Base-by-base conservation (phyloP, 2,797 vertebrate genomes). In the Sebastes aleutianus region DNA sequence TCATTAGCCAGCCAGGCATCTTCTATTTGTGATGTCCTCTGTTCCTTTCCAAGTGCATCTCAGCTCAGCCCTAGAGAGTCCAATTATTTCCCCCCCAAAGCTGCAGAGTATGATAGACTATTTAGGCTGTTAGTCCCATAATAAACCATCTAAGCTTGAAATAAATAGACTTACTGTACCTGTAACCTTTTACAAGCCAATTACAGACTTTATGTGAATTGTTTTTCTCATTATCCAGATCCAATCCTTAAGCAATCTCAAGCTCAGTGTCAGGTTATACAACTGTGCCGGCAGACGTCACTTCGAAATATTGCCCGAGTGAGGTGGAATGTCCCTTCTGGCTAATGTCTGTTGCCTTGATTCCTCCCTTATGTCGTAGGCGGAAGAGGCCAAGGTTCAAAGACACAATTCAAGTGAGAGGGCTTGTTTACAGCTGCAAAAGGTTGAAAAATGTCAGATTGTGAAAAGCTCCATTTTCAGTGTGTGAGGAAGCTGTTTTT, bases 141-240 rank as follows among this genome's bases (percentile, higher is more conserved):
- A 75, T 56, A 74, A 43, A 13, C n/a, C 34, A 39, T 2, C n/a
- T 20, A 68, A 20, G 67, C 31, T 50, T 66, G 8, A 61, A 27
- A 8, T 58, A 47, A 22, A 63, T 67, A 14, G 58, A 68, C 29
- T 39, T 47, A 57, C 34, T 70, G 26, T 66, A 62, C n/a, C 62
- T 82, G 24, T 72, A 66, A 71, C 78, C 50, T 74, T 80, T 83
- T 20, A 70, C 6, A 32, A 74, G 77, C 62, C 65, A 86, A 63
- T 81, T 83, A 75, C 20, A 70, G 64, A 66, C 43, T 29, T 73
- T 3, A 32, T 34, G 22, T 56, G 57, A 75, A 32, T 58, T 69
- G 50, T 5, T 56, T 65, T 69, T 68, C 59, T 85, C 50, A 70
- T 64, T 72, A 58, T 67, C 13, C 70, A 32, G 39, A 74, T 34